These are phyloP conservation scores for Melieria crassipennis DNA, from an alignment of 2,888 invertebrate genomes.

Conservation along the genomic window DNA sequence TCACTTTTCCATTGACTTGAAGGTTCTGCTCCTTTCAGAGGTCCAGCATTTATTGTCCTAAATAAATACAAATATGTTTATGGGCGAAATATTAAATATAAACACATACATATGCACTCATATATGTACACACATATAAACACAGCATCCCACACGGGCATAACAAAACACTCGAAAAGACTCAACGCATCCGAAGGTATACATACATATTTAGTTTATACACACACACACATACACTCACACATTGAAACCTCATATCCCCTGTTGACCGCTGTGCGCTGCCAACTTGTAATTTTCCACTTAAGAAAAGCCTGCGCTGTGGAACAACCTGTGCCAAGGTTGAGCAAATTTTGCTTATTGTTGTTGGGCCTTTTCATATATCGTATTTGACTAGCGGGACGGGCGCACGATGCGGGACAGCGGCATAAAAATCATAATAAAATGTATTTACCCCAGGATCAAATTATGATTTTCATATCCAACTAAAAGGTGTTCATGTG, in stretches of 20 bases:
- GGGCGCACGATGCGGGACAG: neutral
- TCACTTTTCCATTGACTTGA: neutral
- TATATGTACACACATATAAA: neutral
- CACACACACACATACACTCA: slow-evolving; percentile 12
- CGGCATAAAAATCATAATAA: slow-evolving; percentile 48
- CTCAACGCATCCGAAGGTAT: neutral
- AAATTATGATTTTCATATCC: slow-evolving; percentile 62
- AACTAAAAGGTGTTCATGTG: slow-evolving; percentile 48
- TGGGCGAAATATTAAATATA: slow-evolving; percentile 62
- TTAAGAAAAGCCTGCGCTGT: slow-evolving; percentile 43
- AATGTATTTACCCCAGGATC: slow-evolving; percentile 62
- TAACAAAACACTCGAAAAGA: slow-evolving; percentile 11
- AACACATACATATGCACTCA: slow-evolving; percentile 45
- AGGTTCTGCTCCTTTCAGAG: neutral
- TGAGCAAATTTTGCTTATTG: slow-evolving; percentile 31
- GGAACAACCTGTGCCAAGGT: slow-evolving; percentile 43
- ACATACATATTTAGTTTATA: too few relatives aligned
- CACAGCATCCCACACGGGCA: neutral
- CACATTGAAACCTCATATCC: neutral
- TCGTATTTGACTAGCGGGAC: too few relatives aligned
- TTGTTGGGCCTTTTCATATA: slow-evolving; percentile 6
- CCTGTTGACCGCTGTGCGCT: neutral
- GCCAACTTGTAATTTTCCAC: slow-evolving; percentile 58
- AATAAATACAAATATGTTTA: slow-evolving; percentile 64
- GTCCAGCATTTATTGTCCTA: slow-evolving; percentile 45